phyloP scores from a whole-genome alignment of 2,797 vertebrate genomes.

The Coracias cyanogaster region DNA sequence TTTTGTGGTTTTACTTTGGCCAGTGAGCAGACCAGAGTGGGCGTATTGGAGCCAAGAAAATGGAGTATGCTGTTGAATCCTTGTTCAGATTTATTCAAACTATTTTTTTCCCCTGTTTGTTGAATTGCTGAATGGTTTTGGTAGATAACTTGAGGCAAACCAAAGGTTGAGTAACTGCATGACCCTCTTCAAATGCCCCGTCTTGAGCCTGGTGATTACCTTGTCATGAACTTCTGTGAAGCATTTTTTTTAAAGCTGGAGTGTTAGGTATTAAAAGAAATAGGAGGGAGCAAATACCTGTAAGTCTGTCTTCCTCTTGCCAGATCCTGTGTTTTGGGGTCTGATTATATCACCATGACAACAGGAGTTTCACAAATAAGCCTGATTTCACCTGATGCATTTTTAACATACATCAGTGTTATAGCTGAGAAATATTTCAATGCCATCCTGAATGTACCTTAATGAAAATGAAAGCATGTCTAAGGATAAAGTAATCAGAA shows the following conservation, averaged over 20 bases:
- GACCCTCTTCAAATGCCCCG: not conserved
- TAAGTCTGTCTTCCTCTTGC: constrained; percentile 28
- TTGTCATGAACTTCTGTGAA: not conserved
- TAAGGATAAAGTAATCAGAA: constrained; percentile 56
- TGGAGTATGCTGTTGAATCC: not conserved
- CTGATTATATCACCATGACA: constrained; percentile 2
- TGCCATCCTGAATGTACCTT: not conserved
- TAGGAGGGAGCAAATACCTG: not conserved
- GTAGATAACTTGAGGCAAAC: not conserved
- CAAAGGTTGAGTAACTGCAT: not conserved
- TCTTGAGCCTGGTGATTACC: not conserved
- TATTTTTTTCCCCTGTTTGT: not conserved
- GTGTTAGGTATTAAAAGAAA: not conserved
- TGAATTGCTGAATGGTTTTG: not conserved
- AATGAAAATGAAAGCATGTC: constrained; percentile 37
- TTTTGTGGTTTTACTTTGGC: constrained; percentile 25
- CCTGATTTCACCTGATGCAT: not conserved
- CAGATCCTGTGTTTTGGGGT: constrained; percentile 5
- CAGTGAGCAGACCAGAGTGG: not conserved
- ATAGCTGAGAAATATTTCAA: not conserved
- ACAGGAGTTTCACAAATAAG: not conserved
- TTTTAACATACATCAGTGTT: not conserved
- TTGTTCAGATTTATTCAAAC: not conserved
- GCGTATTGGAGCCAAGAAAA: not conserved
- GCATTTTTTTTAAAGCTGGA: not conserved